These are phyloP conservation scores for Pseudochaenichthys georgianus DNA, from an alignment of 2,797 vertebrate genomes.

Conservation along the genomic window DNA sequence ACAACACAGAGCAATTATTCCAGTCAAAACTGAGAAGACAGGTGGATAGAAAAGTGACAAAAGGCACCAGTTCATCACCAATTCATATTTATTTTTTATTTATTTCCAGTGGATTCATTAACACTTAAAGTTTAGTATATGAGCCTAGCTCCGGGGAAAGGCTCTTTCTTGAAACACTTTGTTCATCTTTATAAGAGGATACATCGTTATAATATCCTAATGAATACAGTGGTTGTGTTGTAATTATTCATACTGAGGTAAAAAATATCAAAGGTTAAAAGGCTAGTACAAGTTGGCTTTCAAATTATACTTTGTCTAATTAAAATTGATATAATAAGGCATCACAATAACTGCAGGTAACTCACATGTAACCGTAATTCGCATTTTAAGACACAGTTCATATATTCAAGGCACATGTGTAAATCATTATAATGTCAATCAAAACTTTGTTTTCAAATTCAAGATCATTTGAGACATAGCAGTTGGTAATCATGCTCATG, in stretches of 20 bases:
- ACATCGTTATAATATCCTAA: conserved; percentile 10
- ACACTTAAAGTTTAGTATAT: not conserved
- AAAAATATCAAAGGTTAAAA: conserved; percentile 10
- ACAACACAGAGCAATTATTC: not conserved
- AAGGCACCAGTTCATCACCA: not conserved
- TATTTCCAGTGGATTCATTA: conserved; percentile 6
- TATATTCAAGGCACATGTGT: conserved; percentile 63
- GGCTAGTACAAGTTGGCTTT: conserved; percentile 7
- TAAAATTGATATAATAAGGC: conserved; percentile 25
- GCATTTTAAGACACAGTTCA: conserved; percentile 53
- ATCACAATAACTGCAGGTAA: conserved; percentile 4
- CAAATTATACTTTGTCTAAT: conserved; percentile 13
- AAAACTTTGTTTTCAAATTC: not conserved
- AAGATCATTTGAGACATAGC: conserved; percentile 10
- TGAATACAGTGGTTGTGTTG: conserved; percentile 20
- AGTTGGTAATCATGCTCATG: not conserved
- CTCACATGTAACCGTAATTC: conserved; percentile 26
- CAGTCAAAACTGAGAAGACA: not conserved
- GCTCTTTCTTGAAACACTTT: not conserved
- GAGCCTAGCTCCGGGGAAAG: not conserved
- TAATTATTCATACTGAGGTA: conserved; percentile 20
- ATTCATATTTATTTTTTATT: not conserved
- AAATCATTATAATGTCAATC: conserved; percentile 16
- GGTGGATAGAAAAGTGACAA: conserved; percentile 1
- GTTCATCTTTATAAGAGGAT: not conserved